Base-by-base conservation (phyloP, 1,140 invertebrate species). In the Bicyclus anynana region DNA sequence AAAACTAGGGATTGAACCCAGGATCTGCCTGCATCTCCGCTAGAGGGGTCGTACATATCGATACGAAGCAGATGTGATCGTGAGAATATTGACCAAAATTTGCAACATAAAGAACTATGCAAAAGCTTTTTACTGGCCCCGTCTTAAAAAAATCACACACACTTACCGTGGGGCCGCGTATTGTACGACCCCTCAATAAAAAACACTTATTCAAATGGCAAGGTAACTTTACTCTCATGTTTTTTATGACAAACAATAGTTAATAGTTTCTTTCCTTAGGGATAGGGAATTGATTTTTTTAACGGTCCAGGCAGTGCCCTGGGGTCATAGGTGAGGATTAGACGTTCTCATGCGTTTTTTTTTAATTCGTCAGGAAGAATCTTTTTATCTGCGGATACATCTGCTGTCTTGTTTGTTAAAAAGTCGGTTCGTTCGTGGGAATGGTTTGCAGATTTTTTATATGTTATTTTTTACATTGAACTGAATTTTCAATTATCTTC, bases 281-380 rank as follows among this genome's bases (percentile, higher is more conserved):
- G 29, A 61, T 49, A 69, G 72, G n/a, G n/a, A n/a, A n/a, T n/a
- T 84, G 77, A 79, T 85, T 86, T 84, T 85, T 86, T 84, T 76
- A 75, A 75, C 67, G 67, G 78, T 78, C 77, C 74, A 72, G 52
- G 50, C 44, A 74, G 74, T 83, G 63, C 72, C 80, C 83, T 38
- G 56, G 82, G 83, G 83, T 86, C 83, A 86, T 82, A 86, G 80
- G 73, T 84, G 72, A 82, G 60, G 70, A 67, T 69, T 61, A 74
- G 65, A 62, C 18, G 40, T 85, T 84, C 83, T 81, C 83, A 86
- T 68, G 72, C 53, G 59, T 56, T 57, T 50, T 57, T 57, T 57
- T 57, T 50, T 26, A 48, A 18, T 48, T 26, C 23, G 4, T 21
- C 7, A 1, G 3, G 29, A 23, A 51, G 21, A 26, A 47, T 47